These are phyloP conservation scores for Cryptotis parvus DNA, from an alignment of 2,113 vertebrate genomes.

Conservation along the genomic window DNA sequence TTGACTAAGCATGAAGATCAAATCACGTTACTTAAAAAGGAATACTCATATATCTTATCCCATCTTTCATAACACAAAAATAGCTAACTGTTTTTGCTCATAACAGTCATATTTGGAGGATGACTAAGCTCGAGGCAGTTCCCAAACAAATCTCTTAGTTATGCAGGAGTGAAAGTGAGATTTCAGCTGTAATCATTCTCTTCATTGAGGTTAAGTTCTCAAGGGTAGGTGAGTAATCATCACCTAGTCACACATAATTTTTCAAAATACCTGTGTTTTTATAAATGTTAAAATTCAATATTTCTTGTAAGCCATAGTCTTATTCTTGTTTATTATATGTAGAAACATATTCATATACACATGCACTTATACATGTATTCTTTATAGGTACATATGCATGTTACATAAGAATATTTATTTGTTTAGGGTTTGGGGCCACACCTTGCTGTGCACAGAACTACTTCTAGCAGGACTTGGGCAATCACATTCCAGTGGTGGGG, in stretches of 20 bases:
- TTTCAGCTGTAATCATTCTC: conserved; percentile 47
- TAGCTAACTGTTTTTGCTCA: conserved; percentile 73
- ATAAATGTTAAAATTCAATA: conserved; percentile 25
- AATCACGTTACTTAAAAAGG: conserved; percentile 67
- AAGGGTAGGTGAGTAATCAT: conserved; percentile 21
- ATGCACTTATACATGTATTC: too few species aligned
- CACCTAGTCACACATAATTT: conserved; percentile 29
- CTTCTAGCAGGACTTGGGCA: too few species aligned
- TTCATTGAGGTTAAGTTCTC: conserved; percentile 34
- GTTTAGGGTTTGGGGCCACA: too few species aligned
- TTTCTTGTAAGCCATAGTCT: conserved; percentile 43
- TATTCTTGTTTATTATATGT: background rate
- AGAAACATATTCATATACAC: too few species aligned
- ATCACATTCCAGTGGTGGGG: too few species aligned
- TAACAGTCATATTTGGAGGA: conserved; percentile 76
- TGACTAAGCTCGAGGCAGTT: conserved; percentile 78
- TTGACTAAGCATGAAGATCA: conserved; percentile 73
- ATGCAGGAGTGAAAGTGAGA: conserved; percentile 40
- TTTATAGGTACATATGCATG: background rate
- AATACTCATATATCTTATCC: conserved; percentile 73
- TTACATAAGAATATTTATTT: background rate
- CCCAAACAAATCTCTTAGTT: conserved; percentile 67
- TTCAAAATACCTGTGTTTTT: conserved; percentile 29
- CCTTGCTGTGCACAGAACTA: too few species aligned
- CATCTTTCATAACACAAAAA: conserved; percentile 75